Evolutionary conservation across 2,797 vertebrate genomes (phyloP).

Genomic region (Oreonectes daqikongensis): DNA sequence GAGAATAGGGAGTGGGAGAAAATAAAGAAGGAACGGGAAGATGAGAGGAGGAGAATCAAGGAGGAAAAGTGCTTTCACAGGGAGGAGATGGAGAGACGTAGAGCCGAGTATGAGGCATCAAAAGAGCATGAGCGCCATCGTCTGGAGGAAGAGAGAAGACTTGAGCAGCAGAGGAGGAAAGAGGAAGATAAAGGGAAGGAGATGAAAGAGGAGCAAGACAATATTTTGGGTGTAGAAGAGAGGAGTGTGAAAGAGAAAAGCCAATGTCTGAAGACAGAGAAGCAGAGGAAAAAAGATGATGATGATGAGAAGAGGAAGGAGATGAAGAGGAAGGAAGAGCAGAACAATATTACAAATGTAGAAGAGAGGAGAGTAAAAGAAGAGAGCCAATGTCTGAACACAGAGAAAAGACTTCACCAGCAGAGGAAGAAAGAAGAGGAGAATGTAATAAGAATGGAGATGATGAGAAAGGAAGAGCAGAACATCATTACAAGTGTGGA

Average conservation of each 20-base stretch:
- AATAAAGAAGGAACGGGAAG: slow-evolving; percentile 66
- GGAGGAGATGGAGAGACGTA: slow-evolving; percentile 63
- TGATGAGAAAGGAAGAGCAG: slow-evolving; percentile 18
- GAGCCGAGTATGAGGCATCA: slow-evolving; percentile 71
- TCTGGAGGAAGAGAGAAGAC: slow-evolving; percentile 62
- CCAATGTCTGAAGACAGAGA: slow-evolving; percentile 63
- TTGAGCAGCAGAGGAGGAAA: slow-evolving; percentile 49
- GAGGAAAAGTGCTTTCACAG: slow-evolving; percentile 59
- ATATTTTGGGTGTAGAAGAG: neutral
- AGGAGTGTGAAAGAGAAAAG: slow-evolving; percentile 69
- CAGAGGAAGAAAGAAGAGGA: slow-evolving; percentile 48
- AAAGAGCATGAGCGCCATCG: slow-evolving; percentile 66
- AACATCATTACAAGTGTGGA: slow-evolving; percentile 3
- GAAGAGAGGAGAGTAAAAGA: slow-evolving; percentile 53
- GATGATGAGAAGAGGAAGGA: slow-evolving; percentile 18
- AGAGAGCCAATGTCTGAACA: slow-evolving; percentile 66
- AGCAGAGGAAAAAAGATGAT: slow-evolving; percentile 52
- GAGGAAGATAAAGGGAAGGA: slow-evolving; percentile 21
- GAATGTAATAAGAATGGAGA: slow-evolving; percentile 10
- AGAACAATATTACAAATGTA: slow-evolving; percentile 3
- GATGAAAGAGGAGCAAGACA: slow-evolving; percentile 13
- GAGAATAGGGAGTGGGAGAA: slow-evolving; percentile 64
- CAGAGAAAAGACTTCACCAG: slow-evolving; percentile 55
- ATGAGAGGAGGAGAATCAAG: slow-evolving; percentile 49
- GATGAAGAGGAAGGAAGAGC: slow-evolving; percentile 17